These are phyloP conservation scores for Rhopalosiphum padi DNA, from an alignment of 1,140 invertebrate species.

Conservation along the genomic window DNA sequence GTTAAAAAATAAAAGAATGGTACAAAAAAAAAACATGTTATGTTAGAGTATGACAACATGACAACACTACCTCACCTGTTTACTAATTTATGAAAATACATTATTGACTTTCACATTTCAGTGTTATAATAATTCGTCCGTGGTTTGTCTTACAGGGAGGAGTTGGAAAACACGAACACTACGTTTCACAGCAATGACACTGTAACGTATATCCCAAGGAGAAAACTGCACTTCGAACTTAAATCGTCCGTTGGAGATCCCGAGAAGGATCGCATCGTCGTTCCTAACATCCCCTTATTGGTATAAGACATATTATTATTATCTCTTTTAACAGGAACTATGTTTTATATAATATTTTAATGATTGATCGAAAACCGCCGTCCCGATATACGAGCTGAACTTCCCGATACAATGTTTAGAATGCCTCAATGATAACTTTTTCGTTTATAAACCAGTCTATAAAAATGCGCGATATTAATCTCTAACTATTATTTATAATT, in stretches of 20 bases:
- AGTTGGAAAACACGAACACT: slow-evolving; percentile 72
- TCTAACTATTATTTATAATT: background rate
- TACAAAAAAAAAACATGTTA: background rate
- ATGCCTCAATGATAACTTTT: background rate
- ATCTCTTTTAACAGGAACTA: background rate
- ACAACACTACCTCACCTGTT: background rate
- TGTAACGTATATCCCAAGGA: slow-evolving; percentile 75
- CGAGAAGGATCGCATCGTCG: slow-evolving; percentile 70
- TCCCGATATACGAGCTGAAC: background rate
- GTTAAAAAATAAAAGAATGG: background rate
- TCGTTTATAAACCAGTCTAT: background rate
- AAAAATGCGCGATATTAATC: background rate
- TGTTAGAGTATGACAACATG: background rate
- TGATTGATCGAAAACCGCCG: too few species aligned
- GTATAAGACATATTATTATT: slow-evolving; percentile 64
- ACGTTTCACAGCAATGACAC: slow-evolving; percentile 78
- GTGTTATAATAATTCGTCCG: background rate
- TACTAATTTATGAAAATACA: background rate
- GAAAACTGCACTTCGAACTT: slow-evolving; percentile 71
- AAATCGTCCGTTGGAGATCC: slow-evolving; percentile 75
- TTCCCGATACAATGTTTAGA: background rate
- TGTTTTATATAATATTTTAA: background rate
- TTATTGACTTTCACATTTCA: background rate
- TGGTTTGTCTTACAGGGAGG: slow-evolving; percentile 68
- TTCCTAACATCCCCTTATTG: slow-evolving; percentile 82